Conservation (phyloP, 1,140 invertebrate species). For the Helicoverpa zea region DNA sequence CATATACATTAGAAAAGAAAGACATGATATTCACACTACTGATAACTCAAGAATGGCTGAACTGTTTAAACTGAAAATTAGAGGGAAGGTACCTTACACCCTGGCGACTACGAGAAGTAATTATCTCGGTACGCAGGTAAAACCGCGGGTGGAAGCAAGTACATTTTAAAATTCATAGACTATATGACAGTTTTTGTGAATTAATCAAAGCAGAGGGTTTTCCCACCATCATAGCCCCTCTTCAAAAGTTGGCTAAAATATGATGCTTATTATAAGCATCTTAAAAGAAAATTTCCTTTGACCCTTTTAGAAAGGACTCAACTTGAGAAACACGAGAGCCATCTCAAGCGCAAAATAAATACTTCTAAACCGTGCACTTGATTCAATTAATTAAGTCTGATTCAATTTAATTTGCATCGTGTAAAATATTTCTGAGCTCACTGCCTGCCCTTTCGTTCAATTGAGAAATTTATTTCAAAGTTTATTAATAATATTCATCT, state of each 20-base stretch:
- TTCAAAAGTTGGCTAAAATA: too few species aligned
- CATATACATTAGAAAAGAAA: too few species aligned
- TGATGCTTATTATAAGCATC: too few species aligned
- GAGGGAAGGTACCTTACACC: too few species aligned
- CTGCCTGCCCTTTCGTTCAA: not conserved
- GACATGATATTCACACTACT: too few species aligned
- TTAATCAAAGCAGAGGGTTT: not conserved
- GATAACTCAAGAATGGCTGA: too few species aligned
- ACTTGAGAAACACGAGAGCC: not conserved
- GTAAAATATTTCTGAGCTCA: conserved; percentile 4
- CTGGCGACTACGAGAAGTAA: too few species aligned
- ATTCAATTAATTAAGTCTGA: not conserved
- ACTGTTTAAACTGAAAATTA: too few species aligned
- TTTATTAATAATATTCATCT: conserved; percentile 22
- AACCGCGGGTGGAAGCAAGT: too few species aligned
- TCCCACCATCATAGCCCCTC: too few species aligned
- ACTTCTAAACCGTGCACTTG: not conserved
- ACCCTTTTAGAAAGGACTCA: not conserved
- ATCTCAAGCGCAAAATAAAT: not conserved
- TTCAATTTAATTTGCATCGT: conserved; percentile 20
- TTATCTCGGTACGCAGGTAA: too few species aligned
- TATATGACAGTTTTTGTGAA: not conserved
- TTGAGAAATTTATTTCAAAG: conserved; percentile 1
- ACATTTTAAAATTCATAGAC: not conserved
- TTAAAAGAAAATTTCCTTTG: too few species aligned